Base-by-base conservation (phyloP, 1,140 invertebrate genomes). In the Achatina immaculata region DNA sequence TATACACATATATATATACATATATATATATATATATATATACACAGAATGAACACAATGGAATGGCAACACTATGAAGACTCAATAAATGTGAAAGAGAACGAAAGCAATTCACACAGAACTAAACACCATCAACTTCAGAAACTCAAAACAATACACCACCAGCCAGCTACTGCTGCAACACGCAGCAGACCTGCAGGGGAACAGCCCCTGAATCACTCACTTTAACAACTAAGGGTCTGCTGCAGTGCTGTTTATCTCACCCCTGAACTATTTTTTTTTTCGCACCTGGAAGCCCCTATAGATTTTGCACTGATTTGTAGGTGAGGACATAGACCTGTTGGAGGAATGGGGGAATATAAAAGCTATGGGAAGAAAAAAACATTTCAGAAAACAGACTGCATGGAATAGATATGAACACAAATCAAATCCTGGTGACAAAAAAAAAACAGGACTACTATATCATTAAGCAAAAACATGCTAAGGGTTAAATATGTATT, bases 271-370 rank as follows among this genome's bases (percentile, higher is more conserved):
- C 40, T 74, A 71, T 7, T 51, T 51, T 7, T 51, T 51, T 51
- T 74, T 38, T 62, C 74, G n/a, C 48, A 42, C 31, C 11, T 43
- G 45, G 40, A 31, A 68, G 58, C 76, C 45, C 65, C 65, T 78
- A 78, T n/a, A 62, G 38, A 78, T 72, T 80, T 71, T 45, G 45
- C 51, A 80, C 55, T 19, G 65, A 28, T 80, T 80, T 80, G 78
- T 71, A 72, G 78, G 78, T 80, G 42, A 80, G 78, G 43, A 80
- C 68, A 72, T 80, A 80, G 24, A 80, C 78, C 78, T 80, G 78
- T 55, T 45, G 36, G 43, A 28, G 45, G 45, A 28, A 45, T 43
- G 48, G 76, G 65, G 76, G 40, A 66, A 65, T 24, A 43, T n/a
- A n/a, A n/a, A n/a, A 21, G 31, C 34, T 31, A 34, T 14, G 14